A percentile compares a stretch with the other conserved stretches of the same genome.
Evolutionary conservation across 1,140 invertebrate species (phyloP).

Genomic region (Scaptodrosophila lebanonensis): DNA sequence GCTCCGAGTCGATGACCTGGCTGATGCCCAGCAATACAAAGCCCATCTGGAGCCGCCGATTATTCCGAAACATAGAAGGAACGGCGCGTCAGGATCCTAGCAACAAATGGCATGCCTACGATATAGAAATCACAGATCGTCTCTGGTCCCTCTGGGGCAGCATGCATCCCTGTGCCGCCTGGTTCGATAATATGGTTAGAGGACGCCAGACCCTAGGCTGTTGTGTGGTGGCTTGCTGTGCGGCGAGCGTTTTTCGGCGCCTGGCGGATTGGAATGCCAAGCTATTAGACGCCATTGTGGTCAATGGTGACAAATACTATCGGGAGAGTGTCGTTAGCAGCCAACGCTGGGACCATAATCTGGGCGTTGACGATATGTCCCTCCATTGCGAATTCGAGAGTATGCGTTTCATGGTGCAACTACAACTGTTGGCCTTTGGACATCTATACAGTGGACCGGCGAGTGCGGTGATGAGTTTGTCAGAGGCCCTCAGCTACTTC

Average conservation of each 20-base stretch:
- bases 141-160: constrained; percentile 80
- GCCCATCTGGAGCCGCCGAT: constrained; percentile 77
- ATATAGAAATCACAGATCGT: constrained; percentile 79
- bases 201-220: constrained; percentile 79
- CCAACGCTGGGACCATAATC: constrained; percentile 77
- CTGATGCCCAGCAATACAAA: constrained; percentile 53
- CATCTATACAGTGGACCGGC: constrained; percentile 78
- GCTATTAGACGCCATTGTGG: constrained; percentile 79
- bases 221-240: constrained; percentile 78
- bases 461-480: constrained; percentile 78
- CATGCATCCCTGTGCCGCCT: constrained; percentile 77
- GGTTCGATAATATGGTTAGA: constrained; percentile 68
- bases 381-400: constrained; percentile 76
- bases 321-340: constrained; percentile 75
- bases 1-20: constrained; percentile 77
- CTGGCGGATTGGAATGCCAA: constrained; percentile 79
- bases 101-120: constrained; percentile 78
- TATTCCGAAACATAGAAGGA: constrained; percentile 69
- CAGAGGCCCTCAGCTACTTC: constrained; percentile 79
- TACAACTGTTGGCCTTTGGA: constrained; percentile 78
- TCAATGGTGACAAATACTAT: constrained; percentile 79
- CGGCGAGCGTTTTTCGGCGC: constrained; percentile 78
- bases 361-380: constrained; percentile 74
- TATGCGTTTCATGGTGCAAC: constrained; percentile 78
- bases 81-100: constrained; percentile 9